Percentiles rank a stretch among this genome's conserved stretches.
These are phyloP conservation scores for Drosophila dunni DNA, from an alignment of 1,140 invertebrate species.

Conservation along the genomic window DNA sequence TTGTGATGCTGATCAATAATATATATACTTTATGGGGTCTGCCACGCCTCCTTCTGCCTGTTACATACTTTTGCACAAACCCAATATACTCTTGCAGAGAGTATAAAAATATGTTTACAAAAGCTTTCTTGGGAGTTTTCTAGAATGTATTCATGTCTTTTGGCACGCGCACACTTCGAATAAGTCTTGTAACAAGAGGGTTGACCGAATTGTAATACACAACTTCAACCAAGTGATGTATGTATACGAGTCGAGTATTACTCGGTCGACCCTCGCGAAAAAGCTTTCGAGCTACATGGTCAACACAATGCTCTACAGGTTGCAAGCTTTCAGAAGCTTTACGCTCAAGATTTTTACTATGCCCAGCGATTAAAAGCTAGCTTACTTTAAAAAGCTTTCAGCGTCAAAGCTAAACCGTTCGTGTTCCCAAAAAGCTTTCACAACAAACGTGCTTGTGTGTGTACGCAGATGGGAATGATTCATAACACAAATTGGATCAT, in stretches of 20 bases:
- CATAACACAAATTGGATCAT: conserved; percentile 24
- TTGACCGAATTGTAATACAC: not conserved
- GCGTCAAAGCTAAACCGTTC: too few species aligned
- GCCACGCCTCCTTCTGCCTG: too few species aligned
- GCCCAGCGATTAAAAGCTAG: conserved; percentile 4
- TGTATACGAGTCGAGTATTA: not conserved
- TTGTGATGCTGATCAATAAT: too few species aligned
- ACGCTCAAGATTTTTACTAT: not conserved
- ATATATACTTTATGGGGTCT: too few species aligned
- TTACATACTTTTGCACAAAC: too few species aligned
- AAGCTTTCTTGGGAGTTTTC: conserved; percentile 41
- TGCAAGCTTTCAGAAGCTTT: conserved; percentile 29
- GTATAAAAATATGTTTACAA: conserved; percentile 51
- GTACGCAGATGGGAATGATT: conserved; percentile 20
- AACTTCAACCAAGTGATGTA: not conserved
- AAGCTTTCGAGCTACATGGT: conserved; percentile 29
- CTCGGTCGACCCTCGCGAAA: conserved; percentile 4
- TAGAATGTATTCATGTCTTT: conserved; percentile 26
- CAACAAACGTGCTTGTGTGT: not conserved
- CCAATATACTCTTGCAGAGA: too few species aligned
- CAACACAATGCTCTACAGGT: conserved; percentile 22
- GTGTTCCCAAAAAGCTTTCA: conserved; percentile 5
- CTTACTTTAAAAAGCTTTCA: conserved; percentile 20
- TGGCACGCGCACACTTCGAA: conserved; percentile 33
- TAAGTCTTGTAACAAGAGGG: conserved; percentile 17